These are phyloP conservation scores for Campodea augens DNA, from an alignment of 1,140 invertebrate species.

Conservation along the genomic window DNA sequence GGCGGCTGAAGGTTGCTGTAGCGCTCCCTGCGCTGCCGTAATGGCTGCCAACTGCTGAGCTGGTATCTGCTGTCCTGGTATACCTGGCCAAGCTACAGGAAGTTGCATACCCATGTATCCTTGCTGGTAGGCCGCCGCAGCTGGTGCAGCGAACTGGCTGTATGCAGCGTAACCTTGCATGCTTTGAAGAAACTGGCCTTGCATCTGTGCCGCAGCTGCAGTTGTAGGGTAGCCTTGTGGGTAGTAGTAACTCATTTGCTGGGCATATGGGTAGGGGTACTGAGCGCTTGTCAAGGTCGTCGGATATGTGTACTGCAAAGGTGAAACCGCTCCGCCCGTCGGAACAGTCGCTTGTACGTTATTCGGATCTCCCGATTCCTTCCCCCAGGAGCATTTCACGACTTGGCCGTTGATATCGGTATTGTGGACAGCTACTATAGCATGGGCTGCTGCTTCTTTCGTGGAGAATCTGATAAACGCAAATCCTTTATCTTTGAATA, in stretches of 20 bases:
- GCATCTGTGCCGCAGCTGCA: constrained; percentile 20
- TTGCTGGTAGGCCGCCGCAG: constrained; percentile 24
- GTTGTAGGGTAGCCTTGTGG: constrained; percentile 21
- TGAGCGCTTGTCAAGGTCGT: constrained; percentile 21
- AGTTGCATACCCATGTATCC: constrained; percentile 23
- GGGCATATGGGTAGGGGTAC: constrained; percentile 24
- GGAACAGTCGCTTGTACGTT: constrained; percentile 19
- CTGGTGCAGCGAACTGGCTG: constrained; percentile 19
- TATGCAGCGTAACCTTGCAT: constrained; percentile 24
- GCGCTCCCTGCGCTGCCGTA: constrained; percentile 16
- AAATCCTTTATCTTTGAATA: constrained; percentile 46
- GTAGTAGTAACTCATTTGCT: constrained; percentile 29
- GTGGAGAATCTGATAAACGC: constrained; percentile 40
- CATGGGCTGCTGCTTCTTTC: constrained; percentile 39
- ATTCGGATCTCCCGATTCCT: constrained; percentile 30
- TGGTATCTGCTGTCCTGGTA: constrained; percentile 14
- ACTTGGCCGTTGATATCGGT: constrained; percentile 34
- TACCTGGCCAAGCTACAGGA: too few species aligned
- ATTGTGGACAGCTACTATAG: constrained; percentile 39
- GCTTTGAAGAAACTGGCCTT: constrained; percentile 24
- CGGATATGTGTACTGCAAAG: constrained; percentile 23
- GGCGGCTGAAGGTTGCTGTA: constrained; percentile 19
- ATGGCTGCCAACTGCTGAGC: constrained; percentile 20
- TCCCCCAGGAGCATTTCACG: constrained; percentile 47
- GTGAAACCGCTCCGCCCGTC: too few species aligned